phyloP scores from a whole-genome alignment of 2,888 invertebrate genomes.

The Herminia tarsipennalis region DNA sequence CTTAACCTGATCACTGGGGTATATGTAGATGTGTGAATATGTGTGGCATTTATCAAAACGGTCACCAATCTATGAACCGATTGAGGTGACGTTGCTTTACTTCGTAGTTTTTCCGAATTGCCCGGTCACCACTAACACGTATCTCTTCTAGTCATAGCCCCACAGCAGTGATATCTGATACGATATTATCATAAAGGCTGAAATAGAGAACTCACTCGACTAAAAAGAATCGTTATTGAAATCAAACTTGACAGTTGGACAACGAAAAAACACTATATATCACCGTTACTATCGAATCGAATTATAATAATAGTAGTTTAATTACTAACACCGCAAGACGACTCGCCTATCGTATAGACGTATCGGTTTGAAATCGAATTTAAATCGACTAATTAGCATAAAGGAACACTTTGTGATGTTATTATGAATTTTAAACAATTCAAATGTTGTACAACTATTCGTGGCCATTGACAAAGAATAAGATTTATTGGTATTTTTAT shows the following conservation, averaged over 20 bases:
- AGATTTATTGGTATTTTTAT: slow-evolving; percentile 41
- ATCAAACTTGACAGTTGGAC: slow-evolving; percentile 46
- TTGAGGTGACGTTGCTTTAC: too few relatives aligned
- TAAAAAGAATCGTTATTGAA: slow-evolving; percentile 45
- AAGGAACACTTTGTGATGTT: slow-evolving; percentile 36
- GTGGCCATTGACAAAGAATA: slow-evolving; percentile 36
- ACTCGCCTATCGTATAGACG: slow-evolving; percentile 39
- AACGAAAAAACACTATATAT: slow-evolving; percentile 43
- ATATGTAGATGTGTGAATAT: too few relatives aligned
- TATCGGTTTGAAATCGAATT: slow-evolving; percentile 52
- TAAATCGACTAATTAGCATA: slow-evolving; percentile 54
- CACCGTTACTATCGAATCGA: slow-evolving; percentile 36
- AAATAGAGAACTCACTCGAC: slow-evolving; percentile 37
- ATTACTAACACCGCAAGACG: slow-evolving; percentile 43
- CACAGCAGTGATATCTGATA: slow-evolving; percentile 9
- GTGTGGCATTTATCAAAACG: too few relatives aligned
- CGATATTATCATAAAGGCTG: slow-evolving; percentile 22
- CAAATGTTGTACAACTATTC: slow-evolving; percentile 30
- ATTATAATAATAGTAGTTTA: slow-evolving; percentile 52
- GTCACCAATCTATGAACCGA: too few relatives aligned
- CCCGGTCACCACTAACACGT: too few relatives aligned
- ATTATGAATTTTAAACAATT: slow-evolving; percentile 46
- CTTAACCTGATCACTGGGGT: too few relatives aligned
- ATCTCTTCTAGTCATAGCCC: not conserved
- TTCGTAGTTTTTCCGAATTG: too few relatives aligned